A percentile compares a stretch with the other conserved stretches of the same genome.
Evolutionary conservation across 2,888 invertebrate genomes (phyloP).

Genomic region (Selenia dentaria): DNA sequence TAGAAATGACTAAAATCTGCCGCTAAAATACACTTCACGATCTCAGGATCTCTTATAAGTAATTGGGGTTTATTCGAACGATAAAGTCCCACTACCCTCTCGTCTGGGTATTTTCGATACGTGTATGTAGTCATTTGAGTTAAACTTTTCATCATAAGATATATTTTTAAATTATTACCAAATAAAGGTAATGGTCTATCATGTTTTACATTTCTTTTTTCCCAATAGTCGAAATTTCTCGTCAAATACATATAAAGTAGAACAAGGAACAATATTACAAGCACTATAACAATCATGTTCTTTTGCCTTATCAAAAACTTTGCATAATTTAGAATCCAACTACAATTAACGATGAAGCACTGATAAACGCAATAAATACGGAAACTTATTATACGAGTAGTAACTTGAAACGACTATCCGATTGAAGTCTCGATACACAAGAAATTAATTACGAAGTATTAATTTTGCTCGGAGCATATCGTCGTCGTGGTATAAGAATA

Average conservation of each 20-base stretch:
- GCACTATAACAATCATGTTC: not conserved
- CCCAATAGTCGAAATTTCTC: constrained; percentile 51
- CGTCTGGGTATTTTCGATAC: constrained; percentile 52
- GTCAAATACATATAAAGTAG: constrained; percentile 46
- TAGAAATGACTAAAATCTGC: constrained; percentile 53
- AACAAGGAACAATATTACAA: not conserved
- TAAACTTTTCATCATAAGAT: constrained; percentile 42
- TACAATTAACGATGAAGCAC: not conserved
- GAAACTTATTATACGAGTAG: too few species aligned
- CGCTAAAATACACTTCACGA: constrained; percentile 47
- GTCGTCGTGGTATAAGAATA: too few species aligned
- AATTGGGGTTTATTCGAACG: constrained; percentile 43
- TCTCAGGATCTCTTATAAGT: constrained; percentile 53
- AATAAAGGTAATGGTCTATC: constrained; percentile 46
- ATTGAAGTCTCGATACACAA: too few species aligned
- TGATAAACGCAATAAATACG: too few species aligned
- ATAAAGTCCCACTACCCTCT: constrained; percentile 52
- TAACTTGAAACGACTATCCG: too few species aligned
- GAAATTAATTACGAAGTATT: too few species aligned
- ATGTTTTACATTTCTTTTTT: constrained; percentile 47
- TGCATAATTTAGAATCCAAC: too few species aligned
- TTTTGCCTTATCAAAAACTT: too few species aligned
- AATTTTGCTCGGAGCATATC: too few species aligned
- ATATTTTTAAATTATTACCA: constrained; percentile 42
- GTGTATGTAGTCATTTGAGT: constrained; percentile 42